Conservation (phyloP, 2,888 invertebrate species). For the Campoplex nolae region DNA sequence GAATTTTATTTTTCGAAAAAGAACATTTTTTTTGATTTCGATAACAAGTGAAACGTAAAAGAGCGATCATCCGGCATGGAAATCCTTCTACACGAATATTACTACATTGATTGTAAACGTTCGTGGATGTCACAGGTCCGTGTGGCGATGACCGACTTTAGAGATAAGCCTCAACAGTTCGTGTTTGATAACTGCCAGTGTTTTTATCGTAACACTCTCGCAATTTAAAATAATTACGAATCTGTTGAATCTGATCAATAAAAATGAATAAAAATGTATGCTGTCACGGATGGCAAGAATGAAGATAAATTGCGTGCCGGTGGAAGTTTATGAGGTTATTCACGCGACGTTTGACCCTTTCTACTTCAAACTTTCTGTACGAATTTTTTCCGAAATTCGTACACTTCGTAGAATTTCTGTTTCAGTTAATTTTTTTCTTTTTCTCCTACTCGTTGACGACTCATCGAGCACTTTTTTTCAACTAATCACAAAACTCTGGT, state of each 20-base stretch:
- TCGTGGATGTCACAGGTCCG: conserved; percentile 26
- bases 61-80: neutral
- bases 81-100: conserved; percentile 5
- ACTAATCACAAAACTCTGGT: conserved; percentile 20
- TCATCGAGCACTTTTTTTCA: conserved; percentile 31
- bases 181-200: conserved; percentile 40
- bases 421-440: neutral
- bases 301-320: neutral
- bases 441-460: conserved; percentile 1
- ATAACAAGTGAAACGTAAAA: neutral
- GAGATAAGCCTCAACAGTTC: conserved; percentile 53
- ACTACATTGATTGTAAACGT: conserved; percentile 25
- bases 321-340: neutral
- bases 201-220: conserved; percentile 10
- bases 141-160: conserved; percentile 18
- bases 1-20: neutral
- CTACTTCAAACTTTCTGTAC: neutral
- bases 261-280: neutral
- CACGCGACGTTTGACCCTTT: neutral
- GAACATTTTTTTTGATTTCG: neutral
- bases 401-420: neutral
- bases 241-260: neutral
- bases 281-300: neutral
- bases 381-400: neutral
- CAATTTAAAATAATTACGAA: neutral